Conservation (phyloP, 1,140 invertebrate genomes). For the Batillaria attramentaria region DNA sequence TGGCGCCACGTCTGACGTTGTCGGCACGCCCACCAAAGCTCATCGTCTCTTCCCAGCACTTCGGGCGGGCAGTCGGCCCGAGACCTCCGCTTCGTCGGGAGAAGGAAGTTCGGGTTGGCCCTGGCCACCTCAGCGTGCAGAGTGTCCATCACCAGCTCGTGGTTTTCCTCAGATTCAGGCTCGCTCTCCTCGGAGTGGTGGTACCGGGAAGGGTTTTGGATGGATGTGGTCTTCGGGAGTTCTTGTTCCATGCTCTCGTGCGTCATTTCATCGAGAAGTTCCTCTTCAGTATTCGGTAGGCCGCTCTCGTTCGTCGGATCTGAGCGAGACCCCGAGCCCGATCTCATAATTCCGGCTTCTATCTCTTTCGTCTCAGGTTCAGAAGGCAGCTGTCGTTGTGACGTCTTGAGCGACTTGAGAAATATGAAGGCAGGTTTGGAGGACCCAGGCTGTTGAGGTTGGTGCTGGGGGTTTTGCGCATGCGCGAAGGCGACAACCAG, state of each 20-base stretch:
- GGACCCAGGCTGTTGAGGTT: neutral
- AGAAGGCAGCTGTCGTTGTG: neutral
- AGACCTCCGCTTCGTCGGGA: neutral
- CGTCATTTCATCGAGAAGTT: neutral
- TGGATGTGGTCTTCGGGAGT: neutral
- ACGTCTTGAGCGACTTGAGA: too few relatives aligned
- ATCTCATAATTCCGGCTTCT: neutral
- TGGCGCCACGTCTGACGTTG: conserved; percentile 22
- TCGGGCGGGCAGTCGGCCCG: neutral
- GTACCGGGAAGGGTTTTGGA: neutral
- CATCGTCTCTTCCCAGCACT: neutral
- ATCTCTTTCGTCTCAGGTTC: neutral
- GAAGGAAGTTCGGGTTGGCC: neutral
- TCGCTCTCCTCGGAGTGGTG: neutral
- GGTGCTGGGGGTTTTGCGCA: neutral
- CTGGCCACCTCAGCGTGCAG: too few relatives aligned
- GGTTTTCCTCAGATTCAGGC: neutral
- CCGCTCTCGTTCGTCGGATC: neutral
- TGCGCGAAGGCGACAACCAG: neutral
- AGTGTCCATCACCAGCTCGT: too few relatives aligned
- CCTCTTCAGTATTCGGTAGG: neutral
- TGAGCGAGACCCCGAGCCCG: neutral
- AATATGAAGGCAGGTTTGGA: too few relatives aligned
- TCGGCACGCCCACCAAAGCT: conserved; percentile 26
- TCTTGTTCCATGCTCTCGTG: neutral